phyloP scores from a whole-genome alignment of 92 coral and sea anemone species.

The Phenganax stokvisi region DNA sequence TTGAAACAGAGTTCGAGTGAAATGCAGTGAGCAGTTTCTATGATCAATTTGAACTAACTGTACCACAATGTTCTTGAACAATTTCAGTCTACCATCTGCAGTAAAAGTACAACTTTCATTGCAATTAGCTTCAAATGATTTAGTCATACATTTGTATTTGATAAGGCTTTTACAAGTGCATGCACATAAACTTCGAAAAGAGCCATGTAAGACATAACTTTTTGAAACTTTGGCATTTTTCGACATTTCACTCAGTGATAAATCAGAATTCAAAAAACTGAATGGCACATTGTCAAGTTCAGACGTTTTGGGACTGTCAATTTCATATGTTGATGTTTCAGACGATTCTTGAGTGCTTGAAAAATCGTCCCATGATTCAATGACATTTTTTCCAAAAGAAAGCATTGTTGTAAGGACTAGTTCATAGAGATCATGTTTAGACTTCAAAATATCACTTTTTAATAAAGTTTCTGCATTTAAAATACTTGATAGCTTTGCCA shows the following conservation, averaged over 20 bases:
- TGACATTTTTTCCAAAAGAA: neutral
- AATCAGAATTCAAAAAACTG: neutral
- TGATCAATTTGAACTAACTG: constrained; percentile 15
- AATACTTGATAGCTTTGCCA: neutral
- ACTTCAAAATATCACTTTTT: neutral
- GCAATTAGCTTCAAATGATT: no score
- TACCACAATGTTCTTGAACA: neutral
- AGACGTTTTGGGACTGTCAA: neutral
- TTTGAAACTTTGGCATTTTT: neutral
- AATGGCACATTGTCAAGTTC: neutral
- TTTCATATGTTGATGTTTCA: neutral
- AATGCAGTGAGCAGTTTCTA: neutral
- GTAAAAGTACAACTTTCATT: neutral
- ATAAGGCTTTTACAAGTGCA: no score
- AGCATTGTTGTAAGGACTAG: constrained; percentile 16
- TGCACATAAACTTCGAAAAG: no score
- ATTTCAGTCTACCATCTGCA: neutral
- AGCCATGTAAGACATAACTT: no score
- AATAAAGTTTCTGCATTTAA: neutral
- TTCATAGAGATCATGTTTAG: neutral
- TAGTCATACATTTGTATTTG: no score
- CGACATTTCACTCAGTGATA: neutral
- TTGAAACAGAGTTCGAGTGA: constrained; percentile 17
- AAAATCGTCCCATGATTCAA: neutral
- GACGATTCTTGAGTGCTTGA: neutral